phyloP scores from a whole-genome alignment of 2,888 invertebrate genomes.

The Geophilus truncorum region DNA sequence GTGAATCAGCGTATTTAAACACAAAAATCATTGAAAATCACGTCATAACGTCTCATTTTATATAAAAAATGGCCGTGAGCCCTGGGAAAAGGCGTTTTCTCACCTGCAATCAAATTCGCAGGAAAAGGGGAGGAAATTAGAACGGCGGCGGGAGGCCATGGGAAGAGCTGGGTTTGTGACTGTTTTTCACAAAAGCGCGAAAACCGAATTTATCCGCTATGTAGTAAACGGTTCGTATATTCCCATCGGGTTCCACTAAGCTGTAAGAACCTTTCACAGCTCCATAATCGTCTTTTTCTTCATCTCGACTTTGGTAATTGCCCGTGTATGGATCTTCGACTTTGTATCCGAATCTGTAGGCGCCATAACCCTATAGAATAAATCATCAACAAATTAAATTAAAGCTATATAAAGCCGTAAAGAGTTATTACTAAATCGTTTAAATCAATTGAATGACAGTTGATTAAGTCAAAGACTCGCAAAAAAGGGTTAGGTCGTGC shows the following conservation, averaged over 20 bases:
- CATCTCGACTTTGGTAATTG: constrained; percentile 36
- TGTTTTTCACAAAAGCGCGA: constrained; percentile 37
- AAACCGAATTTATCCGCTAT: constrained; percentile 44
- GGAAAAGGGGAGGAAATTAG: no score
- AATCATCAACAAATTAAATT: no score
- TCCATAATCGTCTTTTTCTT: constrained; percentile 40
- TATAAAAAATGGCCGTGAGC: background rate
- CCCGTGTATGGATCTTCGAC: constrained; percentile 37
- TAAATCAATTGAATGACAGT: background rate
- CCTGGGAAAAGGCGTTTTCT: background rate
- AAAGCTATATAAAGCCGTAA: no score
- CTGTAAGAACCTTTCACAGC: constrained; percentile 47
- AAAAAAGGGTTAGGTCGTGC: background rate
- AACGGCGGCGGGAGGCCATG: constrained; percentile 22
- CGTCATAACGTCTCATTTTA: background rate
- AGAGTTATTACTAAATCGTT: background rate
- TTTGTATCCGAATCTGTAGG: constrained; percentile 37
- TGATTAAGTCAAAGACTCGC: no score
- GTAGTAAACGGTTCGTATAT: constrained; percentile 47
- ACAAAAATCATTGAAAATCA: background rate
- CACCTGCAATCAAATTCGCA: no score
- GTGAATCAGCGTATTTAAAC: background rate
- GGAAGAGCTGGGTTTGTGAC: constrained; percentile 35
- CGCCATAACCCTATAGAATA: constrained; percentile 36
- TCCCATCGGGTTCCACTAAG: constrained; percentile 45